phyloP scores from a whole-genome alignment of 2,113 vertebrate genomes.

The Mellivora capensis region DNA sequence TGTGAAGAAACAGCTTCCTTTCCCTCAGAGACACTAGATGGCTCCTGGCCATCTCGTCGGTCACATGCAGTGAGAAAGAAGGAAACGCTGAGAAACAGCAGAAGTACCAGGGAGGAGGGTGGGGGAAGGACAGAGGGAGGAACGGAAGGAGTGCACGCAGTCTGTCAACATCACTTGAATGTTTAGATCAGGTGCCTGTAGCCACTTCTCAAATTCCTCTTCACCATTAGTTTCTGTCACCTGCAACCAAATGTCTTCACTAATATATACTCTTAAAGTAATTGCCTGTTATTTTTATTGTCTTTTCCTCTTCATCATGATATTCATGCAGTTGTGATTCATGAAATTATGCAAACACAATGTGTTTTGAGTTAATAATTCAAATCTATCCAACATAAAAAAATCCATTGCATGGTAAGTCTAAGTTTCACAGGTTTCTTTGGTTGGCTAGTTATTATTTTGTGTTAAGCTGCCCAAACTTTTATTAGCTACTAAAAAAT shows the following conservation, averaged over 20 bases:
- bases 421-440: neutral
- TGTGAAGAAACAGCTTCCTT: neutral
- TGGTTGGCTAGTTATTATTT: neutral
- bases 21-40: fast-evolving
- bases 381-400: neutral
- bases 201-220: neutral
- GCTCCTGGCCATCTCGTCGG: neutral
- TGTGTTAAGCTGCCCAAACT: neutral
- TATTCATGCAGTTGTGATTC: neutral
- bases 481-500: neutral
- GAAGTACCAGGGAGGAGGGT: neutral
- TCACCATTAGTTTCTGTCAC: neutral
- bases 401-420: neutral
- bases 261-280: neutral
- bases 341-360: neutral
- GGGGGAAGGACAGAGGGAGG: too few relatives aligned
- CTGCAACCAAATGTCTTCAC: neutral
- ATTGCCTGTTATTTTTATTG: neutral
- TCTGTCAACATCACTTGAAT: neutral
- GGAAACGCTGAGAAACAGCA: neutral
- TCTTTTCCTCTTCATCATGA: neutral
- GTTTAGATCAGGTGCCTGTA: neutral
- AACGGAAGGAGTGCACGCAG: fast-evolving
- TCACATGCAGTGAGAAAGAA: neutral
- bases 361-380: neutral